Conservation (phyloP, 2,888 invertebrate species). For the Trichogramma dendrolimi region DNA sequence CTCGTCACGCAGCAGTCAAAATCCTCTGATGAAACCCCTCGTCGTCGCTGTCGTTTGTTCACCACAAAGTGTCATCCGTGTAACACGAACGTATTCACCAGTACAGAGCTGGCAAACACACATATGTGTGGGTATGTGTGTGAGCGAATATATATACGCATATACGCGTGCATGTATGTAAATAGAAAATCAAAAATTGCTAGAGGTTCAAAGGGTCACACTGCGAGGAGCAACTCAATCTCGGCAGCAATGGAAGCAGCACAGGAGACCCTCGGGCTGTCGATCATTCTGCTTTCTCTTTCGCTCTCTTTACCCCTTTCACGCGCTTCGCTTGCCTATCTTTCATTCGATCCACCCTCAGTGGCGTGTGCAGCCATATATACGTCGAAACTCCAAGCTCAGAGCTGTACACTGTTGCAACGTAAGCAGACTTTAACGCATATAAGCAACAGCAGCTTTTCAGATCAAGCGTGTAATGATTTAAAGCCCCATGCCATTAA, state of each 20-base stretch:
- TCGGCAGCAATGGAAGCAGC: background rate
- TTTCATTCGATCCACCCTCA: conserved; percentile 13
- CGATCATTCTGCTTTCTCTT: background rate
- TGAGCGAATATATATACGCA: background rate
- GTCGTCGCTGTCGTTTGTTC: too few relatives aligned
- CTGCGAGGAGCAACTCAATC: conserved; percentile 13
- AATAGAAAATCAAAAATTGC: too few relatives aligned
- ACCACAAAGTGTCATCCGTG: too few relatives aligned
- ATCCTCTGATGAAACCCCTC: too few relatives aligned
- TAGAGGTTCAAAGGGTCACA: background rate
- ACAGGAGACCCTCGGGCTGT: background rate
- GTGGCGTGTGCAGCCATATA: background rate
- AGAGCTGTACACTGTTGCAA: conserved; percentile 19
- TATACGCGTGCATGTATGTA: too few relatives aligned
- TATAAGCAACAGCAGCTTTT: conserved; percentile 20
- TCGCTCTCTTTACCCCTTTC: background rate
- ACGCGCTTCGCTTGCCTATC: conserved; percentile 9
- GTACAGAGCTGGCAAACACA: background rate
- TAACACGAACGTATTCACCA: too few relatives aligned
- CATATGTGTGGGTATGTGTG: background rate
- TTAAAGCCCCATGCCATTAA: conserved; percentile 41
- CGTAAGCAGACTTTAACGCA: background rate
- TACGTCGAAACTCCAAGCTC: conserved; percentile 1
- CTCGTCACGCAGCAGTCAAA: too few relatives aligned
- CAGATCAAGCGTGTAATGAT: conserved; percentile 42